Conservation (phyloP, 2,888 invertebrate genomes). For the Formica aserva region DNA sequence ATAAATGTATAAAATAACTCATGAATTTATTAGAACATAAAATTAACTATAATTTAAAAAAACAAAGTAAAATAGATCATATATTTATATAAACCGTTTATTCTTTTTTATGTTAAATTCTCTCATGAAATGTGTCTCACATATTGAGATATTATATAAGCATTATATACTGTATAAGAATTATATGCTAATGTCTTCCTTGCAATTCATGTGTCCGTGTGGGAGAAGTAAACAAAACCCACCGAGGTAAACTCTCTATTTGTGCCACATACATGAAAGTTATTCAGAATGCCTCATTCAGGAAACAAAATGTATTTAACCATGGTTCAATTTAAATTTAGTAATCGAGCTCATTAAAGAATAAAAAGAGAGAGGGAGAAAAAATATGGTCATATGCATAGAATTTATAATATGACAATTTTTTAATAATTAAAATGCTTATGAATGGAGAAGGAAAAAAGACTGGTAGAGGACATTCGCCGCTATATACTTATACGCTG, state of each 20-base stretch:
- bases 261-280: slow-evolving; percentile 79
- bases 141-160: not conserved
- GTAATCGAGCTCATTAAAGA: slow-evolving; percentile 58
- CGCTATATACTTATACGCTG: slow-evolving; percentile 59
- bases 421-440: slow-evolving; percentile 79
- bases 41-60: not conserved
- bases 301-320: slow-evolving; percentile 42
- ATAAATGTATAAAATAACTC: not conserved
- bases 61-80: not conserved
- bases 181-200: slow-evolving; percentile 68
- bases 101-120: not conserved
- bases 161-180: slow-evolving; percentile 29
- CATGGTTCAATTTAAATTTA: slow-evolving; percentile 52
- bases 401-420: slow-evolving; percentile 78
- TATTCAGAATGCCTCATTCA: slow-evolving; percentile 63
- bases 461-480: slow-evolving; percentile 82
- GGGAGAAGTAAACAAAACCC: slow-evolving; percentile 62
- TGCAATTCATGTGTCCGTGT: slow-evolving; percentile 55
- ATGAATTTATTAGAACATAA: not conserved
- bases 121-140: not conserved
- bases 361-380: slow-evolving; percentile 3
- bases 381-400: slow-evolving; percentile 69
- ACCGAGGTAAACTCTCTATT: slow-evolving; percentile 68
- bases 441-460: slow-evolving; percentile 82
- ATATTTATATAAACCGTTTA: not conserved